These are phyloP conservation scores for Oncorhynchus tshawytscha DNA, from an alignment of 2,113 vertebrate species.

Conservation along the genomic window DNA sequence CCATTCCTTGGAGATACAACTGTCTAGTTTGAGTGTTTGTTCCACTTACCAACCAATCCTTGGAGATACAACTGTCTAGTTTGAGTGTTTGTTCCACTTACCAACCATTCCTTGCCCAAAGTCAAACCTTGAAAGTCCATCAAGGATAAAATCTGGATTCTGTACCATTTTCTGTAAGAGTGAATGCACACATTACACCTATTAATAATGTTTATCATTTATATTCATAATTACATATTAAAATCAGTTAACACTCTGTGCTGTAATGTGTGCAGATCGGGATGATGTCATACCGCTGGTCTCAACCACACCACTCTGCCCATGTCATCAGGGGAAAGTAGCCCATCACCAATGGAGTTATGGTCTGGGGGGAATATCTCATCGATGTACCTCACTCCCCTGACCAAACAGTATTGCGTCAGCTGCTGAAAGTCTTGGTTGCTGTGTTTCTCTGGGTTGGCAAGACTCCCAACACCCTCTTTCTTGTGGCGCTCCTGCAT, in stretches of 20 bases:
- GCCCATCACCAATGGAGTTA: slow-evolving; percentile 55
- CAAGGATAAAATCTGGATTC: slow-evolving; percentile 52
- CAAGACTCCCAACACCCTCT: slow-evolving; percentile 44
- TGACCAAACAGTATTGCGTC: slow-evolving; percentile 38
- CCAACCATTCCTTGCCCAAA: slow-evolving; percentile 65
- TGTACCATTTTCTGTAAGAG: slow-evolving; percentile 51
- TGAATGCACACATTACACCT: neutral
- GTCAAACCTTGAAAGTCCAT: slow-evolving; percentile 68
- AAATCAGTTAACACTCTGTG: neutral
- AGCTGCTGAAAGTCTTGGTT: slow-evolving; percentile 60
- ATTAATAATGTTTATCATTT: neutral
- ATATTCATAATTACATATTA: neutral
- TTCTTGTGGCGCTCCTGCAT: slow-evolving; percentile 53
- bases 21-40: too few relatives aligned
- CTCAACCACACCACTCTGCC: slow-evolving; percentile 47
- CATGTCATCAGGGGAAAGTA: slow-evolving; percentile 28
- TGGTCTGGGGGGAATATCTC: slow-evolving; percentile 65
- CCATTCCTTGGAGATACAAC: too few relatives aligned
- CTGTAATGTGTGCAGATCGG: neutral
- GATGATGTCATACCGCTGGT: slow-evolving; percentile 37
- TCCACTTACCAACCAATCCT: too few relatives aligned
- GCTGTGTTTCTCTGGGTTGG: slow-evolving; percentile 50
- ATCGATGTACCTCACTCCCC: slow-evolving; percentile 48
- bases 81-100: too few relatives aligned
- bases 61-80: too few relatives aligned